Percentiles rank a stretch among this genome's conserved stretches.
Conservation (phyloP, 1,140 invertebrate species). For the Dendroctonus ponderosae region DNA sequence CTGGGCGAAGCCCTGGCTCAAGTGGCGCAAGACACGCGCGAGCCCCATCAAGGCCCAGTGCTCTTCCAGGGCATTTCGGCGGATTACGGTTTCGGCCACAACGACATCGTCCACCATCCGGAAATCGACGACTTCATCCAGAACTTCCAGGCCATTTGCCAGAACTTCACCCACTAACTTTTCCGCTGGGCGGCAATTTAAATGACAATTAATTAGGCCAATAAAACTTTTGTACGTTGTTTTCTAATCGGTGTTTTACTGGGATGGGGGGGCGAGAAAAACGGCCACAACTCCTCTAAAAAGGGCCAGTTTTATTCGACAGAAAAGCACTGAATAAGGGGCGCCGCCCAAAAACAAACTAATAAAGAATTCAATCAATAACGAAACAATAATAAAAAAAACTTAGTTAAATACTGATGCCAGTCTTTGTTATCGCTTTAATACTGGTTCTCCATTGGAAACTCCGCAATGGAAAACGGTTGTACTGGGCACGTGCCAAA, state of each 20-base stretch:
- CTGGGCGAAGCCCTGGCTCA: conserved; percentile 63
- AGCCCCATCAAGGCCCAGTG: conserved; percentile 33
- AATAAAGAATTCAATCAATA: no score
- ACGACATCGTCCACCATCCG: conserved; percentile 17
- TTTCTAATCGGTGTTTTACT: no score
- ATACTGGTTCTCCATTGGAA: background rate
- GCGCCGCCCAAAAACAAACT: no score
- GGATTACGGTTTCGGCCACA: conserved; percentile 36
- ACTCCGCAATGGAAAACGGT: no score
- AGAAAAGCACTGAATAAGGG: no score
- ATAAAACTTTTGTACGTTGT: no score
- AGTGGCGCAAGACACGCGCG: conserved; percentile 24
- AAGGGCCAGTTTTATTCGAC: no score
- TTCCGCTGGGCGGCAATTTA: no score
- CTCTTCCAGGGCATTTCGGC: conserved; percentile 37
- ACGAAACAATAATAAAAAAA: background rate
- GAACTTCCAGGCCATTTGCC: conserved; percentile 17
- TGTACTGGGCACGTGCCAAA: no score
- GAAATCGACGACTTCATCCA: conserved; percentile 9
- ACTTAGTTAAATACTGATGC: conserved; percentile 1
- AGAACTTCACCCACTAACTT: conserved; percentile 6
- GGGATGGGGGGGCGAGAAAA: no score
- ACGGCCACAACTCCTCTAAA: no score
- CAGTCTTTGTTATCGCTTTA: conserved; percentile 6
- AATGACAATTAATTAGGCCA: no score